These are phyloP conservation scores for Zenarchopterus dispar DNA, from an alignment of 2,797 vertebrate genomes.

Conservation along the genomic window DNA sequence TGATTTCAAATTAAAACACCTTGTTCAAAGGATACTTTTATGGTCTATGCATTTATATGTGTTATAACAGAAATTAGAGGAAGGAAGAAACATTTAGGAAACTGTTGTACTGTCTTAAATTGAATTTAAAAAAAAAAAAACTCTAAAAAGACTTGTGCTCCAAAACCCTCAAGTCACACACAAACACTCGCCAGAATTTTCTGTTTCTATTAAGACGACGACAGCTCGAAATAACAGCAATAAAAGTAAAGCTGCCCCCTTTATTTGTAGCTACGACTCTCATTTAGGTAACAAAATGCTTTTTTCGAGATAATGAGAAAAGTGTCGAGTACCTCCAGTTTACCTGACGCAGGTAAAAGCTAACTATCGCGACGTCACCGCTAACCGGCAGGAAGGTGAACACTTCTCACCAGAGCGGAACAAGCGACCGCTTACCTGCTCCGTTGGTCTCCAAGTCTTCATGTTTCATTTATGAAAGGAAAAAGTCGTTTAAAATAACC, in stretches of 20 bases:
- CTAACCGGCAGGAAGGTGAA: neutral
- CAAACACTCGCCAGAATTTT: too few relatives aligned
- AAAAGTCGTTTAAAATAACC: neutral
- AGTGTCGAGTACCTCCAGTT: too few relatives aligned
- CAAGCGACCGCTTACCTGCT: constrained; percentile 34
- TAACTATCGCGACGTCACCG: neutral
- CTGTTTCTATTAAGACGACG: too few relatives aligned
- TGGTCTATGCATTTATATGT: neutral
- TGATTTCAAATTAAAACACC: neutral
- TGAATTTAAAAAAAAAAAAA: neutral
- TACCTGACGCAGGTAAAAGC: constrained; percentile 44
- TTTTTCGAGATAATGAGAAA: too few relatives aligned
- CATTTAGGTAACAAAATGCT: neutral
- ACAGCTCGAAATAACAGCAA: too few relatives aligned
- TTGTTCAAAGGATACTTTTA: neutral
- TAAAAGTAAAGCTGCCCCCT: neutral
- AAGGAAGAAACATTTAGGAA: too few relatives aligned
- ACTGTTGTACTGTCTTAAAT: neutral
- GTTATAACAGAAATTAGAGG: too few relatives aligned
- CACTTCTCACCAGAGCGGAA: neutral
- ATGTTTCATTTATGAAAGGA: constrained; percentile 8
- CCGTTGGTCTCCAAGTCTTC: neutral
- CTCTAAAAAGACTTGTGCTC: neutral
- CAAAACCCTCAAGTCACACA: too few relatives aligned
- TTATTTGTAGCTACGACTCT: neutral